Conservation (phyloP, 1,140 invertebrate genomes). For the Popillia japonica region DNA sequence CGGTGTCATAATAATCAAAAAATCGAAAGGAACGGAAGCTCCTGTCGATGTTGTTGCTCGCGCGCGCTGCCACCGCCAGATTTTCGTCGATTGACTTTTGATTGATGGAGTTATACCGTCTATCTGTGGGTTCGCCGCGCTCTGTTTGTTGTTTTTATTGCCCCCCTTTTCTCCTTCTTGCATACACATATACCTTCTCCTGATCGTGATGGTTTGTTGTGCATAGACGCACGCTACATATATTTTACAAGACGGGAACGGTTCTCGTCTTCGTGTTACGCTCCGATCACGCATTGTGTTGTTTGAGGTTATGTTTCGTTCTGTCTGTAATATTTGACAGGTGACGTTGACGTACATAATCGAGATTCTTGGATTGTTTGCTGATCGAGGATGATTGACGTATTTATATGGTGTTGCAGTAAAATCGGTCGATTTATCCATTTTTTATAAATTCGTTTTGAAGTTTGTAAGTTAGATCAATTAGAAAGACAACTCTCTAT, state of each 20-base stretch:
- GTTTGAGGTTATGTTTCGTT: conserved; percentile 1
- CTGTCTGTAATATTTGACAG: background rate
- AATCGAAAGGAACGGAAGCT: background rate
- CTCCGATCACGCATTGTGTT: background rate
- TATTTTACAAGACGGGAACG: background rate
- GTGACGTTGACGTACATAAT: conserved; percentile 5
- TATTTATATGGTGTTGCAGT: background rate
- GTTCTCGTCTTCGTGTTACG: background rate
- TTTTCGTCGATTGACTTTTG: conserved; percentile 7
- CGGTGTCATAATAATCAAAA: conserved; percentile 18
- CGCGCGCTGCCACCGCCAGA: conserved; percentile 5
- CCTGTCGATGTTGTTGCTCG: background rate
- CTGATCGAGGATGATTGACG: background rate
- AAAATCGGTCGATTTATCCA: background rate
- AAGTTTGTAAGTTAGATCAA: too few relatives aligned
- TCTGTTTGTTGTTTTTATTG: conserved; percentile 19
- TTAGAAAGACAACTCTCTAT: too few relatives aligned
- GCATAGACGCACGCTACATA: background rate
- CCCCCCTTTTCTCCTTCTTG: background rate
- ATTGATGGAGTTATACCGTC: background rate
- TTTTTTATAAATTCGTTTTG: too few relatives aligned
- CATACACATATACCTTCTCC: background rate
- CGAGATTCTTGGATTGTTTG: background rate
- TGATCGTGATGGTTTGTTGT: too few relatives aligned
- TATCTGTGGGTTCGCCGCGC: background rate